These are phyloP conservation scores for Tragelaphus imberbis DNA, from an alignment of 2,113 vertebrate species.

Conservation along the genomic window DNA sequence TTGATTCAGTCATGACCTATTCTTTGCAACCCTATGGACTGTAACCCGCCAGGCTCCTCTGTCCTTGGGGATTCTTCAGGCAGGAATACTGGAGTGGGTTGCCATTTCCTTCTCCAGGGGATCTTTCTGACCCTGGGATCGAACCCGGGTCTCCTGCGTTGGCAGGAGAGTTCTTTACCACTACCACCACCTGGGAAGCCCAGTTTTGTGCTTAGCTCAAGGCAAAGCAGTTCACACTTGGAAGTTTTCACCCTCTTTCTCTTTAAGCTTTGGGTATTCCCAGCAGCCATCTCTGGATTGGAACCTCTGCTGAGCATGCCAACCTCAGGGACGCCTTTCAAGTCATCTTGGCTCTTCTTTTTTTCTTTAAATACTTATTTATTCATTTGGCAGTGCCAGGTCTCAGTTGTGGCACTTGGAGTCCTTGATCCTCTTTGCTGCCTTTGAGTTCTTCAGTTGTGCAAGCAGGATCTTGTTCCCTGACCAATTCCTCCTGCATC, in stretches of 20 bases:
- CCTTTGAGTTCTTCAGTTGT: background rate
- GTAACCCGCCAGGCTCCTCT: background rate
- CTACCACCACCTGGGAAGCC: background rate
- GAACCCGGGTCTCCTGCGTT: rapidly evolving
- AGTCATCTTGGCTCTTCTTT: background rate
- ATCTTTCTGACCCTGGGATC: background rate
- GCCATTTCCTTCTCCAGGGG: background rate
- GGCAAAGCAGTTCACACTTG: background rate
- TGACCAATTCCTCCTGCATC: background rate
- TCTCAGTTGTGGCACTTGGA: background rate
- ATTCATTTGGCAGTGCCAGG: background rate
- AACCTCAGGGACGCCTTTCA: background rate
- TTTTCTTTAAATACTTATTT: rapidly evolving
- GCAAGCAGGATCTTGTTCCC: background rate
- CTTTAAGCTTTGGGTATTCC: background rate
- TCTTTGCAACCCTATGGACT: background rate
- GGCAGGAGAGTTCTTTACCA: background rate
- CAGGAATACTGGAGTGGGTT: background rate
- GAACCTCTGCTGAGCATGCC: background rate
- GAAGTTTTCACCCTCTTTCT: background rate
- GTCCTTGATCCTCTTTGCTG: background rate
- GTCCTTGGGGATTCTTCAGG: background rate
- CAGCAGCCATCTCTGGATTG: background rate
- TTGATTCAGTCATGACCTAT: background rate
- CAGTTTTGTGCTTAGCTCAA: background rate